phyloP scores from a whole-genome alignment of 2,888 invertebrate species.

The Drosophila diplacantha region DNA sequence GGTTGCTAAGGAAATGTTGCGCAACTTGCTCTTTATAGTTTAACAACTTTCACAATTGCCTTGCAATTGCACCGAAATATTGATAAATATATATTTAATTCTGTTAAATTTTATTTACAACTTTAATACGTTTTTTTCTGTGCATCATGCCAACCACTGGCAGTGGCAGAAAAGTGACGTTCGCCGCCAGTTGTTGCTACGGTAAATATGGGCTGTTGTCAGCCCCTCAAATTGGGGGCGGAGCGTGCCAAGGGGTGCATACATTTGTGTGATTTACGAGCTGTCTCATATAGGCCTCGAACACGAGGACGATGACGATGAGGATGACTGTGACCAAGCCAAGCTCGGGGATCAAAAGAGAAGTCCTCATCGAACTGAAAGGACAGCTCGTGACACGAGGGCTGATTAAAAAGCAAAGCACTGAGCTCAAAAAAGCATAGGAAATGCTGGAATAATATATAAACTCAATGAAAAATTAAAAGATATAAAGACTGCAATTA shows the following conservation, averaged over 20 bases:
- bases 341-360: slow-evolving; percentile 20
- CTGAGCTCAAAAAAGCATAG: neutral
- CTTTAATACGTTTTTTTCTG: neutral
- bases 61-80: neutral
- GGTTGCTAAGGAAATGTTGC: neutral
- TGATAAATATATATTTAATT: neutral
- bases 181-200: slow-evolving; percentile 37
- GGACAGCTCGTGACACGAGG: slow-evolving; percentile 21
- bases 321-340: slow-evolving; percentile 24
- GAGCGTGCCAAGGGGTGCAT: slow-evolving; percentile 62
- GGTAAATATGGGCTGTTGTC: slow-evolving; percentile 35
- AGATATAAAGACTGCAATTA: neutral
- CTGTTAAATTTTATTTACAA: neutral
- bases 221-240: slow-evolving; percentile 10
- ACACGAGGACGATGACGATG: slow-evolving; percentile 21
- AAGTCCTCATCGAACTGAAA: slow-evolving; percentile 1
- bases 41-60: neutral
- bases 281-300: slow-evolving; percentile 54
- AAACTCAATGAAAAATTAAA: too few relatives aligned
- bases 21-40: too few relatives aligned
- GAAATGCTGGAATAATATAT: neutral
- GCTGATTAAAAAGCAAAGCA: neutral
- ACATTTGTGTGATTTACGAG: slow-evolving; percentile 72
- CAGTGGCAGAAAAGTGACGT: slow-evolving; percentile 60
- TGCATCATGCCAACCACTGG: slow-evolving; percentile 15